Evolutionary conservation across 2,888 invertebrate genomes (phyloP).

Genomic region (Drosophila lacicola): DNA sequence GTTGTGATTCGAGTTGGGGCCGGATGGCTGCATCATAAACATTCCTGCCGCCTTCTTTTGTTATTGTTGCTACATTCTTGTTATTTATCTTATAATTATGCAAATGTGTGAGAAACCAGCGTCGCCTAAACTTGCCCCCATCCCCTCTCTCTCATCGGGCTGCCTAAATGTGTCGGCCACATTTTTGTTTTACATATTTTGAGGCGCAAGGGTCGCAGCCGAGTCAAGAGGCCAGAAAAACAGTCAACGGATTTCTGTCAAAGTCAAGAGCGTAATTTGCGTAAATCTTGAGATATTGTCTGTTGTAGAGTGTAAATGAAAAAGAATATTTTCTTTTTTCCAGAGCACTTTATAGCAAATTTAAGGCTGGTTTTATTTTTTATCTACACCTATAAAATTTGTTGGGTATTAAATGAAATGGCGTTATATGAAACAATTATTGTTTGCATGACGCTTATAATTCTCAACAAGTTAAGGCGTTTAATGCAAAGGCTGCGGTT

Average conservation of each 20-base stretch:
- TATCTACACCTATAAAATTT: too few relatives aligned
- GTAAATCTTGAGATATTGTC: background rate
- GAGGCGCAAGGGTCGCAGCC: conserved; percentile 19
- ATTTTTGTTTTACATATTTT: conserved; percentile 50
- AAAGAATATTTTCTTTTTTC: background rate
- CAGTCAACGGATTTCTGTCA: conserved; percentile 38
- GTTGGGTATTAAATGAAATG: too few relatives aligned
- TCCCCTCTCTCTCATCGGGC: background rate
- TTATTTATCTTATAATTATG: conserved; percentile 81
- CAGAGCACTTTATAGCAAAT: too few relatives aligned
- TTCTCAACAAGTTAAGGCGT: too few relatives aligned
- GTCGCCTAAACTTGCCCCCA: conserved; percentile 15
- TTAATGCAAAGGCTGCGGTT: too few relatives aligned
- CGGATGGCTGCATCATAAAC: conserved; percentile 28
- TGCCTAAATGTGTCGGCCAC: conserved; percentile 16
- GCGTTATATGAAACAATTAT: too few relatives aligned
- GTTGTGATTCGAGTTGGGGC: conserved; percentile 5
- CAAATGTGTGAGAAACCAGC: conserved; percentile 51
- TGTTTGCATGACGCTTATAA: too few relatives aligned
- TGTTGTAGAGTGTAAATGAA: conserved; percentile 1
- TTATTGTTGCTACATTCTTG: conserved; percentile 71
- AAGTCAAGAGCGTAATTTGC: background rate
- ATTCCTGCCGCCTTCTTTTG: conserved; percentile 23
- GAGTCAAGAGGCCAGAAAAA: conserved; percentile 27
- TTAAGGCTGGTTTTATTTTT: background rate